Evolutionary conservation across 2,113 vertebrate species (phyloP), one percentile per base, ranked within the genome.

Genomic region (Amphilophus citrinellus): DNA sequence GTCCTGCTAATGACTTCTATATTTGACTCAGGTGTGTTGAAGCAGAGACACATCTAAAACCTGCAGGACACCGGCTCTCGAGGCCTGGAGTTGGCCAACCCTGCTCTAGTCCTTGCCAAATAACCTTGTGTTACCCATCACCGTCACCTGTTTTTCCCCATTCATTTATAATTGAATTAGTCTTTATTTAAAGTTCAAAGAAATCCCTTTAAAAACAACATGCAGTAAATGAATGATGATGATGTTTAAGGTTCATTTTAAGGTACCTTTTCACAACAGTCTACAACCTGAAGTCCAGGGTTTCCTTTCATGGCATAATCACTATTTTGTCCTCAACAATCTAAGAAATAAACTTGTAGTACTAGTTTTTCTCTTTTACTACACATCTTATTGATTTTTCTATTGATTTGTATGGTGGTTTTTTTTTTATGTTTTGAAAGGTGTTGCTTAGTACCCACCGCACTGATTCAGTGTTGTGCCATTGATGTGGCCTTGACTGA

Each of bases 361-460:
- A 53, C 53, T 20, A 20, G 9, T 73, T 32, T 32, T 32, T n/a
- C 42, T 0, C 27, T 24, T 57, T 61, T 77, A 47, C 76, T 61
- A 61, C 22, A 11, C 39, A 53, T 44, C 20, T 15, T 53, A 66
- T 83, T 76, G 65, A 83, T 61, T 35, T 80, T 53, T 44, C 44
- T 73, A 32, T 30, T 73, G 44, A 53, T 73, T 71, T 42, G 2
- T 5, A 35, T 37, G 2, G 15, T 60, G 22, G 22, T 22, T 22
- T 37, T 66, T 1, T 32, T 79, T 61, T 37, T 17, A 44, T 42
- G n/a, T 59, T 73, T 0, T 73, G 3, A 0, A 73, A 73, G 66
- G 42, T n/a, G 44, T 32, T 53, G 24, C 66, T 71, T 71, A 53
- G 44, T 53, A 32, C 24, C 66, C 17, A 4, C 24, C 27, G 17